These are phyloP conservation scores for Nebria ingens DNA, from an alignment of 1,140 invertebrate genomes.

Conservation along the genomic window DNA sequence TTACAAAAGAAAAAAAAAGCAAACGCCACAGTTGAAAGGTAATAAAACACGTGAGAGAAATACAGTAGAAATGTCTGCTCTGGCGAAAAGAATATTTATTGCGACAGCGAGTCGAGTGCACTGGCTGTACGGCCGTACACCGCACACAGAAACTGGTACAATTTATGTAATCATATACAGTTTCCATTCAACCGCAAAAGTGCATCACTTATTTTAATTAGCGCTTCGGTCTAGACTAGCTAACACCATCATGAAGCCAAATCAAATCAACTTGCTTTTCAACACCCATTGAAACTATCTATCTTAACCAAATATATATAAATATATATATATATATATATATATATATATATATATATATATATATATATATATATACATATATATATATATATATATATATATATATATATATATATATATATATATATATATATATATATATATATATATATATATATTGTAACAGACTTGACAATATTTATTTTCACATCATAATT, in stretches of 20 bases:
- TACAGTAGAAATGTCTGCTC: slow-evolving; percentile 17
- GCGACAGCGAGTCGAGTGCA: slow-evolving; percentile 15
- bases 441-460: slow-evolving; percentile 1
- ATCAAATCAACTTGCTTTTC: too few species aligned
- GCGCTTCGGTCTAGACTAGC: background rate
- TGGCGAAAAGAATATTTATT: slow-evolving; percentile 19
- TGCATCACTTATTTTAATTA: slow-evolving; percentile 20
- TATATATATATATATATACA: too few species aligned
- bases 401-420: slow-evolving; percentile 1
- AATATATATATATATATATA: too few species aligned
- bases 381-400: slow-evolving; percentile 1
- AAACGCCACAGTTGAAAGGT: background rate
- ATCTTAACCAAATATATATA: too few species aligned
- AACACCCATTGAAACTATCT: too few species aligned
- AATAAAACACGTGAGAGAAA: slow-evolving; percentile 14
- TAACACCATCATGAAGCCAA: background rate
- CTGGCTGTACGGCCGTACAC: slow-evolving; percentile 16
- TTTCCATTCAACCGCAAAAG: slow-evolving; percentile 14
- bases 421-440: slow-evolving; percentile 1
- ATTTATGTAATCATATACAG: slow-evolving; percentile 23
- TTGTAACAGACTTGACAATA: too few species aligned
- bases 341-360: too few species aligned
- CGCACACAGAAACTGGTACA: background rate
- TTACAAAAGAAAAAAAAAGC: slow-evolving; percentile 13
- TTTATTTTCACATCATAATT: too few species aligned